These are phyloP conservation scores for Dicranocentrus wangi DNA, from an alignment of 2,888 invertebrate species.

Conservation along the genomic window DNA sequence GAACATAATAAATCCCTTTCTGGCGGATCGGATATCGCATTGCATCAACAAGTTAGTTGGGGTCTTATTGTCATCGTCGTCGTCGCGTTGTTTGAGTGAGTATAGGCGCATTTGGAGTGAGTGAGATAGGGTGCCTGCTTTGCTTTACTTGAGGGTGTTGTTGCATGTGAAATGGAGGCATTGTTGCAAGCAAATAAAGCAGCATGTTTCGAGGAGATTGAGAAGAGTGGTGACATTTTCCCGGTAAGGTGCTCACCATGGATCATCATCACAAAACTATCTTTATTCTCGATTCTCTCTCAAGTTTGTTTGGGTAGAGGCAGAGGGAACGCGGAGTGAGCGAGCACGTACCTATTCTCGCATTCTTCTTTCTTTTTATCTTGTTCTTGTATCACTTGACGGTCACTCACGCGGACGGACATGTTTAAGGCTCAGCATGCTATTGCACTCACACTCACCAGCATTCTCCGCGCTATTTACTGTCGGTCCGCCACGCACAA, in stretches of 20 bases:
- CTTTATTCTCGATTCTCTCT: slow-evolving; percentile 12
- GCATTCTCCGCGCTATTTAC: slow-evolving; percentile 59
- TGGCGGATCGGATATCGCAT: no score
- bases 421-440: slow-evolving; percentile 52
- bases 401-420: no score
- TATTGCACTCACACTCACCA: no score
- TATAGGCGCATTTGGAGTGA: no score
- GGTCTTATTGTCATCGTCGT: no score
- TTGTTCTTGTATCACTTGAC: no score
- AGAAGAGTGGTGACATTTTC: slow-evolving; percentile 59
- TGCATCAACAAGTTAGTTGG: no score
- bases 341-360: slow-evolving; percentile 62
- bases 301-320: slow-evolving; percentile 55
- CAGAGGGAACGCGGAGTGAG: slow-evolving; percentile 25
- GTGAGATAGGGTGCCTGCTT: no score
- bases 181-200: slow-evolving; percentile 4
- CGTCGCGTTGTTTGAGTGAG: no score
- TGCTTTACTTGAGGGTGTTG: no score
- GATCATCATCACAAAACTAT: background rate
- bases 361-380: slow-evolving; percentile 47
- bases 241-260: slow-evolving; percentile 59
- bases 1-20: no score
- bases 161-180: slow-evolving; percentile 27
- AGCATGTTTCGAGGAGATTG: background rate
- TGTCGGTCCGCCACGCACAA: slow-evolving; percentile 57